These are phyloP conservation scores for Zophobas atratus DNA, from an alignment of 1,140 invertebrate species.

Conservation along the genomic window DNA sequence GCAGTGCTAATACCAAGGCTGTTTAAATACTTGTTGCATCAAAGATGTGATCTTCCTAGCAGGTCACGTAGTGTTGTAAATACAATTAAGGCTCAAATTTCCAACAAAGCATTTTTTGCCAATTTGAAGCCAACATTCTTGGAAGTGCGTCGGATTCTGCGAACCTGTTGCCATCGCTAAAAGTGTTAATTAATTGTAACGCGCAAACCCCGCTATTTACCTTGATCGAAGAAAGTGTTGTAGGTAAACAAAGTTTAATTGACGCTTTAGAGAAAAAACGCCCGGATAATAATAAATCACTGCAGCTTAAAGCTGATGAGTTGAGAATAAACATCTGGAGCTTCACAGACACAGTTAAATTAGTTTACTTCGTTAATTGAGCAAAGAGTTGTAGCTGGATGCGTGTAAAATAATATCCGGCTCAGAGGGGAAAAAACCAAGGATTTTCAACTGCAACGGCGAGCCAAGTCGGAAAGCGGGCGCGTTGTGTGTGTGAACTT, in stretches of 20 bases:
- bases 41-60: constrained; percentile 46
- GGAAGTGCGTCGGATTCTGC: constrained; percentile 4
- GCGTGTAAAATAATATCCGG: constrained; percentile 49
- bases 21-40: constrained; percentile 49
- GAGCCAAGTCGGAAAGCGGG: neutral
- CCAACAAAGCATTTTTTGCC: constrained; percentile 19
- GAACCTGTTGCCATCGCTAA: constrained; percentile 1
- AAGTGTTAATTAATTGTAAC: constrained; percentile 26
- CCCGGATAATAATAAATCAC: constrained; percentile 20
- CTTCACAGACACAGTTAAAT: constrained; percentile 34
- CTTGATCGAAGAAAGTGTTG: neutral
- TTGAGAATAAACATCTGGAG: constrained; percentile 25
- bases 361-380: constrained; percentile 43
- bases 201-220: neutral
- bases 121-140: neutral
- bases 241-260: neutral
- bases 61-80: constrained; percentile 48
- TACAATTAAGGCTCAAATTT: constrained; percentile 47
- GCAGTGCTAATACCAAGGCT: constrained; percentile 43
- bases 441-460: constrained; percentile 5
- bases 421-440: constrained; percentile 12
- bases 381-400: constrained; percentile 30
- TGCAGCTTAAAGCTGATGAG: constrained; percentile 13
- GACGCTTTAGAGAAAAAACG: constrained; percentile 5
- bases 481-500: constrained; percentile 7